phyloP scores from a whole-genome alignment of 2,113 vertebrate genomes.

The Apteryx mantelli region DNA sequence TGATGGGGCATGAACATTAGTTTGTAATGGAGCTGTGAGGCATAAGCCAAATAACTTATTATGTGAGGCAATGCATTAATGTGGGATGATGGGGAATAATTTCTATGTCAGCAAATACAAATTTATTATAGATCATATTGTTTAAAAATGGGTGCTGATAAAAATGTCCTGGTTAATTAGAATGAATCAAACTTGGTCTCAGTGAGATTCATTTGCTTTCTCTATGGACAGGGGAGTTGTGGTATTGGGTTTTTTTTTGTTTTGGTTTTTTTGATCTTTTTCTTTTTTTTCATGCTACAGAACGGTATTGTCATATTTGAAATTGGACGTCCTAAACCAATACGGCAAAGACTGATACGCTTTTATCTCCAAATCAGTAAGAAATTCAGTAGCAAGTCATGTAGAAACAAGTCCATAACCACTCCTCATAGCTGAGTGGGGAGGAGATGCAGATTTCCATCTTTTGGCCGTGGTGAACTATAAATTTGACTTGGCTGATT shows the following conservation, averaged over 20 bases:
- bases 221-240: background rate
- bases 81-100: background rate
- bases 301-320: background rate
- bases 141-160: background rate
- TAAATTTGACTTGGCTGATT: background rate
- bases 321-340: background rate
- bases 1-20: background rate
- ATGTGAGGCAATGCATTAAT: background rate
- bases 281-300: background rate
- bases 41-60: background rate
- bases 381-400: background rate
- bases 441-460: background rate
- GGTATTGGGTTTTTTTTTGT: too few species aligned
- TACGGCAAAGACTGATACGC: too few species aligned
- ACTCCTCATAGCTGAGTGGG: background rate
- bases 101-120: background rate
- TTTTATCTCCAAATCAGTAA: background rate
- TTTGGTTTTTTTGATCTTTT: background rate
- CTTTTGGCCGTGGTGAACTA: background rate
- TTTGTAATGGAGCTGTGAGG: background rate
- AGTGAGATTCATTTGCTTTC: background rate
- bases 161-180: conserved; percentile 9
- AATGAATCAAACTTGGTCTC: background rate
- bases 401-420: background rate
- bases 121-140: background rate